Base-by-base conservation (phyloP, 2,888 invertebrate species). In the Eugnorisma glareosa region DNA sequence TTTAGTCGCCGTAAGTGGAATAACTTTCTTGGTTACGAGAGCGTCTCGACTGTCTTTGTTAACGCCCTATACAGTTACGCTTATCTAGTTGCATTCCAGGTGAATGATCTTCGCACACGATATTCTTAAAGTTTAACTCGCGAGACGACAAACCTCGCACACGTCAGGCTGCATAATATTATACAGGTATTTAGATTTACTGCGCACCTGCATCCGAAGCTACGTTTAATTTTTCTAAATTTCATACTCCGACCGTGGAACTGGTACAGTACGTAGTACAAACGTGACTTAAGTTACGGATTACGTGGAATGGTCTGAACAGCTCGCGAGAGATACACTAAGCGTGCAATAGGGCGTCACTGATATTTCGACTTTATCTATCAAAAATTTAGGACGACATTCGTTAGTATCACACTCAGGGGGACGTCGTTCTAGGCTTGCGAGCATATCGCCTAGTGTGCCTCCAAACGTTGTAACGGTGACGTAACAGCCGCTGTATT, bases 321-420 rank as follows among this genome's bases (percentile, higher is more conserved):
- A 91, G 91, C 91, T 91, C 91, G 87, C 88, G 91, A 91, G 91
- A 93, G 88, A 90, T 87, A 92, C 89, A 92, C 93, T 92, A 92
- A 93, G 92, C 91, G 91, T 89, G 89, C 90, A 90, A 92, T 93
- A 87, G 89, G 82, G 88, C 88, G 91, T 90, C 93, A 94, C 86
- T 89, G 92, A 91, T 94, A 94, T 94, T 94, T 94, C 92, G 92
- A 95, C 95, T 95, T 93, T 95, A 95, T 93, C 92, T 91, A 94
- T 95, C 92, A 95, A 95, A 96, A 94, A 95, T 95, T 95, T 96
- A 96, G 94, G 93, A 92, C 93, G 94, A 96, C 94, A 96, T 96
- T 96, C 94, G 95, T 95, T 94, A 94, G 94, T 93, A 95, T 94
- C 93, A 91, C 93, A 90, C 94, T 93, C 93, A 87, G 91, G 94